Percentiles rank a stretch among this genome's conserved stretches.
phyloP scores from a whole-genome alignment of 1,140 invertebrate species.

The Drosophila melanica region DNA sequence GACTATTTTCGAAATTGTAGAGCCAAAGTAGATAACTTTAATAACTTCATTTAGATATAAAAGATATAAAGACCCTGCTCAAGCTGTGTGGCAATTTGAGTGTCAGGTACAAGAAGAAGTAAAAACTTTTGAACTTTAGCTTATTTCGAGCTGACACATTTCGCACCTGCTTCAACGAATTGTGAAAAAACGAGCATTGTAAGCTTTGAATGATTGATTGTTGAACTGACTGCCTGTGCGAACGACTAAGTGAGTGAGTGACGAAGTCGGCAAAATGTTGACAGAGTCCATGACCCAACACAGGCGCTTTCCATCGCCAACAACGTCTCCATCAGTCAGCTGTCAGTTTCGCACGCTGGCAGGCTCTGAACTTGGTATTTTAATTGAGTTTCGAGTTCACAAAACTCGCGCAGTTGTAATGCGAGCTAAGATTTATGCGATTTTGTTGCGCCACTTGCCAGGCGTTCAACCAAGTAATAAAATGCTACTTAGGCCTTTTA shows the following conservation, averaged over 20 bases:
- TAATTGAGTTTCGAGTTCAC: slow-evolving; percentile 67
- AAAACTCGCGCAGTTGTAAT: slow-evolving; percentile 25
- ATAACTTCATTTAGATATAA: too few species aligned
- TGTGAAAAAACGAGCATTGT: slow-evolving; percentile 15
- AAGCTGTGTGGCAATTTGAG: slow-evolving; percentile 2
- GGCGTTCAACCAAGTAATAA: slow-evolving; percentile 1
- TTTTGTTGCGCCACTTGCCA: slow-evolving; percentile 32
- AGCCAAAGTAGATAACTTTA: not conserved
- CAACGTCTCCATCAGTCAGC: slow-evolving; percentile 65
- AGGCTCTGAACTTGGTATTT: slow-evolving; percentile 75
- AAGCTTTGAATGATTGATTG: slow-evolving; percentile 63
- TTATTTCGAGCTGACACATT: slow-evolving; percentile 58
- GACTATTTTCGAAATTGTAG: not conserved
- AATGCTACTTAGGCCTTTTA: not conserved
- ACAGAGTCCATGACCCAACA: slow-evolving; percentile 48
- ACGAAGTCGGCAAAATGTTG: slow-evolving; percentile 17
- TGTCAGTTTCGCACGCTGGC: slow-evolving; percentile 67
- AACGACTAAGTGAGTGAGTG: slow-evolving; percentile 22
- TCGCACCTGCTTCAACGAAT: slow-evolving; percentile 55
- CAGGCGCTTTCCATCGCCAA: slow-evolving; percentile 33
- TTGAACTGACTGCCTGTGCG: slow-evolving; percentile 21
- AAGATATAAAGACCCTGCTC: not conserved
- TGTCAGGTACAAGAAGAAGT: not conserved
- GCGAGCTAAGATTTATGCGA: slow-evolving; percentile 49
- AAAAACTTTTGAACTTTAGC: slow-evolving; percentile 39